Evolutionary conservation across 2,113 vertebrate genomes (phyloP).

Genomic region (Emydura subglobosa): DNA sequence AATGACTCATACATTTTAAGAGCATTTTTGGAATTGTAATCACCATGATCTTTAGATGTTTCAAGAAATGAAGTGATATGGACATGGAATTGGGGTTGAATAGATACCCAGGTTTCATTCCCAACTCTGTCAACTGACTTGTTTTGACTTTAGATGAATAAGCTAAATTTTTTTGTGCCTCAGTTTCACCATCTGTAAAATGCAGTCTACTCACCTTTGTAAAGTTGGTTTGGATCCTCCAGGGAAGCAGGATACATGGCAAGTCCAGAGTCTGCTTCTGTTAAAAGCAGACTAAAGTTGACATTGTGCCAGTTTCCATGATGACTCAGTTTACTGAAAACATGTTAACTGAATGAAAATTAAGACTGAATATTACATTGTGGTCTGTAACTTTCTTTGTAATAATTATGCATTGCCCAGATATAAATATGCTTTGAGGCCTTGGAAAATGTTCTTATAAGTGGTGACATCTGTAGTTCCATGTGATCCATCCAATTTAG

Average conservation of each 20-base stretch:
- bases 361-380: background rate
- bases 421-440: background rate
- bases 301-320: background rate
- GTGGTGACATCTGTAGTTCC: conserved; percentile 54
- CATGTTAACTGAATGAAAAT: background rate
- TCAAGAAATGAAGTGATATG: background rate
- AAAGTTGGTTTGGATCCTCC: background rate
- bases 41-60: background rate
- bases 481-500: conserved; percentile 55
- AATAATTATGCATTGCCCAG: background rate
- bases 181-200: background rate
- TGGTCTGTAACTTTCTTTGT: background rate
- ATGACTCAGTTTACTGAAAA: conserved; percentile 3
- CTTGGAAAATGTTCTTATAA: conserved; percentile 67
- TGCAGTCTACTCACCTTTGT: background rate
- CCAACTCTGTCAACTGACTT: background rate
- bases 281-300: background rate
- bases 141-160: background rate
- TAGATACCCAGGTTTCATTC: background rate
- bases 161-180: background rate
- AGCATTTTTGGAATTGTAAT: background rate
- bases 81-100: background rate
- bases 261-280: background rate
- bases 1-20: background rate
- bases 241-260: background rate